Conservation (phyloP, 2,113 vertebrate species). For the Psittacula cyanocephala region DNA sequence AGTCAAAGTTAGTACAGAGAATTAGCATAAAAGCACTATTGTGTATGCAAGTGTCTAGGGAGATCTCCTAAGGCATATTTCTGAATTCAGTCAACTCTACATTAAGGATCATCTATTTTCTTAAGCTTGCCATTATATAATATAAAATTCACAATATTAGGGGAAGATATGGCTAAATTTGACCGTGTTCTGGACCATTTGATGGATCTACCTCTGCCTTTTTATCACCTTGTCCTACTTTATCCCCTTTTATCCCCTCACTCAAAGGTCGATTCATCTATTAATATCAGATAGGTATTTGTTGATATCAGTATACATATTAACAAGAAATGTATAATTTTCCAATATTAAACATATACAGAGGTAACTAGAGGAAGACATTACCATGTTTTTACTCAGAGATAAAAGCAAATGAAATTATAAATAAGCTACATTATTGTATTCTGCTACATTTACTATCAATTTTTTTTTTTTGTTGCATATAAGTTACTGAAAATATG, state of each 20-base stretch:
- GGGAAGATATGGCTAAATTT: neutral
- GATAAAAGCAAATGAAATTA: neutral
- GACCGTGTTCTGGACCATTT: neutral
- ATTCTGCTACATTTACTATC: neutral
- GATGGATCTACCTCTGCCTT: neutral
- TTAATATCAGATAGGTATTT: neutral
- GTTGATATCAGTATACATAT: neutral
- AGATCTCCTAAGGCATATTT: neutral
- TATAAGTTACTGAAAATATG: neutral
- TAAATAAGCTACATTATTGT: neutral
- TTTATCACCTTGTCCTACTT: neutral
- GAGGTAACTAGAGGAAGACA: neutral
- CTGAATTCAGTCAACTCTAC: neutral
- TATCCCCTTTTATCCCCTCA: neutral
- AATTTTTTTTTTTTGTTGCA: neutral
- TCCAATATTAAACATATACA: neutral
- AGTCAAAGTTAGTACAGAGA: neutral
- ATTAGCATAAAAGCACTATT: neutral
- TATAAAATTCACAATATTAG: neutral
- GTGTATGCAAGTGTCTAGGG: neutral
- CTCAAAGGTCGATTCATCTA: neutral
- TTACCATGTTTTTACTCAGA: neutral
- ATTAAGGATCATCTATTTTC: neutral
- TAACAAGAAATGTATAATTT: neutral
- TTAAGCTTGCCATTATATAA: neutral